A percentile compares a stretch with the other conserved stretches of the same genome.
phyloP scores from a whole-genome alignment of 2,797 vertebrate genomes.

The Protonibea diacanthus region DNA sequence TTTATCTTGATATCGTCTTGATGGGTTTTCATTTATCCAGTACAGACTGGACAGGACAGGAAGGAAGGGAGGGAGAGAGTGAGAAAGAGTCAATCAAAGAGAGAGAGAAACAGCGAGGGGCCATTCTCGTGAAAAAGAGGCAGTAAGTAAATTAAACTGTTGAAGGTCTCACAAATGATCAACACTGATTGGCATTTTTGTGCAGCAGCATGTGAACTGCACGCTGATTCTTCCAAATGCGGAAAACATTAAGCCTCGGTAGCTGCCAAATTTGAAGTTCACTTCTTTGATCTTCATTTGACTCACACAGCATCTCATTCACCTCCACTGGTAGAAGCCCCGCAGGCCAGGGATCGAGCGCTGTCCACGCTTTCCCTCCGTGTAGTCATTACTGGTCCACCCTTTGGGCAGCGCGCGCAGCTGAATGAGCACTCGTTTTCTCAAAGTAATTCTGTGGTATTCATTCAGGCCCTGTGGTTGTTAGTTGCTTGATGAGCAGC shows the following conservation, averaged over 20 bases:
- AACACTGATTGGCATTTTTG: neutral
- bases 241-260: neutral
- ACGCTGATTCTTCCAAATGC: neutral
- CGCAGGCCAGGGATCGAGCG: slow-evolving; percentile 11
- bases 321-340: neutral
- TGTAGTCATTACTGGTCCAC: slow-evolving; percentile 36
- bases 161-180: neutral
- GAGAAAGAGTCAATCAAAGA: slow-evolving; percentile 35
- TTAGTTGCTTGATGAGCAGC: slow-evolving; percentile 72
- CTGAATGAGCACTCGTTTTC: slow-evolving; percentile 46
- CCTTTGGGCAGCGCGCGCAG: slow-evolving; percentile 15
- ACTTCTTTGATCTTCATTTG: slow-evolving; percentile 37
- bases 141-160: neutral
- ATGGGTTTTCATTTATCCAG: slow-evolving; percentile 80
- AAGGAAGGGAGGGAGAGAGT: slow-evolving; percentile 22
- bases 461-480: slow-evolving; percentile 55
- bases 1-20: slow-evolving; percentile 85
- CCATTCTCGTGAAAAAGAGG: neutral
- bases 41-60: slow-evolving; percentile 51
- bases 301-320: slow-evolving; percentile 26
- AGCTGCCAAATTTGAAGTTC: neutral
- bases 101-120: slow-evolving; percentile 22
- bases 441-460: slow-evolving; percentile 42
- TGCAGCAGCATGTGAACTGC: neutral
- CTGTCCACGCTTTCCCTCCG: neutral